These are phyloP conservation scores for Cheirogaleus major DNA, from an alignment of 2,797 vertebrate species.

Conservation along the genomic window DNA sequence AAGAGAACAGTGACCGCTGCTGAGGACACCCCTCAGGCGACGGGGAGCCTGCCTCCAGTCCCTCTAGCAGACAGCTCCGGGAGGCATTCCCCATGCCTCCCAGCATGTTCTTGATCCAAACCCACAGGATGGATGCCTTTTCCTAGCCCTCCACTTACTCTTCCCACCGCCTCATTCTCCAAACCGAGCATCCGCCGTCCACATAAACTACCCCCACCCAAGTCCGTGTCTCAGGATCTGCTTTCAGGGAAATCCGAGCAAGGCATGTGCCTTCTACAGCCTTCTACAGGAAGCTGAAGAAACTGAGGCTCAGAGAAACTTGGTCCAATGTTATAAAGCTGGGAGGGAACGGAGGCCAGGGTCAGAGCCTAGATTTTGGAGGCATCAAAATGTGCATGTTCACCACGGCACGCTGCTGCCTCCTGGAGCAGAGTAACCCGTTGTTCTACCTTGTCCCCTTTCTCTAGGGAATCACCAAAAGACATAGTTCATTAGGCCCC, in stretches of 20 bases:
- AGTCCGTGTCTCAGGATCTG: not conserved
- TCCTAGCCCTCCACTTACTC: not conserved
- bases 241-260: not conserved
- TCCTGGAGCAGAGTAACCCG: not conserved
- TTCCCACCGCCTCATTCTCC: not conserved
- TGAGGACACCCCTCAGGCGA: not conserved
- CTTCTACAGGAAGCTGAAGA: not conserved
- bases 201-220: not conserved
- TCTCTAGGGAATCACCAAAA: not conserved
- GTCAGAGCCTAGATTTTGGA: not conserved
- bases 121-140: not conserved
- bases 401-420: not conserved
- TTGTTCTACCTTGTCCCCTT: not conserved
- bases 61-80: not conserved
- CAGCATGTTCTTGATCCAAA: not conserved
- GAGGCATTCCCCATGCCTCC: not conserved
- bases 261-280: too few relatives aligned
- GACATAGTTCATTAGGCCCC: too few relatives aligned
- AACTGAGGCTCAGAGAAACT: not conserved
- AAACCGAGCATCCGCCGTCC: not conserved
- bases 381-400: not conserved
- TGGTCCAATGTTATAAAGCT: not conserved
- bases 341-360: not conserved
- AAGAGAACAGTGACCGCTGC: fast-evolving
- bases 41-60: not conserved